Conservation (phyloP, 2,888 invertebrate genomes). For the Germaria angustata region DNA sequence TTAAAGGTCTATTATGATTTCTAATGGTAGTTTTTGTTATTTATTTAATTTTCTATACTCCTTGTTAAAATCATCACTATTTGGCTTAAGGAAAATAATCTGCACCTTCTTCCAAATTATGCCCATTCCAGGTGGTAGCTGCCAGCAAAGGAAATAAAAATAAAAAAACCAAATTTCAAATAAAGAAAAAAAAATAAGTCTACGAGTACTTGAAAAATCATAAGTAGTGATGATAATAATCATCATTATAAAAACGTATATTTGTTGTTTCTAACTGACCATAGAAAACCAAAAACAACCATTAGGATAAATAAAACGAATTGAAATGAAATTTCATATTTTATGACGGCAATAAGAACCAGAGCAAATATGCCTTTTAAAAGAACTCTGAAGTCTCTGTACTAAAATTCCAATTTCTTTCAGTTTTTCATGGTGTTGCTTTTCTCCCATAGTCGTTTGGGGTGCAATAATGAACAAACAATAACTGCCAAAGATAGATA, state of each 20-base stretch:
- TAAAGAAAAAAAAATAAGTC: background rate
- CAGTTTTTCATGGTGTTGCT: background rate
- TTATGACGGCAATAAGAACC: conserved; percentile 66
- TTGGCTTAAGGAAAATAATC: conserved; percentile 57
- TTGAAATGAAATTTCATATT: conserved; percentile 65
- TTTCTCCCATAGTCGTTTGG: conserved; percentile 42
- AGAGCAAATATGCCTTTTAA: conserved; percentile 63
- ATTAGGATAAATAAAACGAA: conserved; percentile 63
- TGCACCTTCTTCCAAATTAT: conserved; percentile 62
- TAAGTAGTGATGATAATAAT: conserved; percentile 57
- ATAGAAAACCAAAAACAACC: conserved; percentile 28
- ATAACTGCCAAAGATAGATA: conserved; percentile 71
- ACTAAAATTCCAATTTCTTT: conserved; percentile 28
- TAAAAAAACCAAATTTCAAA: background rate
- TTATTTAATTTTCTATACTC: conserved; percentile 19
- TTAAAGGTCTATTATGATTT: conserved; percentile 6
- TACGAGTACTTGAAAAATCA: conserved; percentile 4
- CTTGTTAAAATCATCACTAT: conserved; percentile 31
- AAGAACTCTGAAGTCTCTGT: conserved; percentile 45
- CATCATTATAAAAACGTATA: conserved; percentile 63
- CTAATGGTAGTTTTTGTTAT: background rate
- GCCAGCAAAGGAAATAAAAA: conserved; percentile 20
- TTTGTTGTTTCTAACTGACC: conserved; percentile 46
- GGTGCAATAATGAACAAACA: conserved; percentile 69
- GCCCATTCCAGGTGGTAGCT: conserved; percentile 37